phyloP scores from a whole-genome alignment of 2,888 invertebrate genomes.

The Crematogaster levior region DNA sequence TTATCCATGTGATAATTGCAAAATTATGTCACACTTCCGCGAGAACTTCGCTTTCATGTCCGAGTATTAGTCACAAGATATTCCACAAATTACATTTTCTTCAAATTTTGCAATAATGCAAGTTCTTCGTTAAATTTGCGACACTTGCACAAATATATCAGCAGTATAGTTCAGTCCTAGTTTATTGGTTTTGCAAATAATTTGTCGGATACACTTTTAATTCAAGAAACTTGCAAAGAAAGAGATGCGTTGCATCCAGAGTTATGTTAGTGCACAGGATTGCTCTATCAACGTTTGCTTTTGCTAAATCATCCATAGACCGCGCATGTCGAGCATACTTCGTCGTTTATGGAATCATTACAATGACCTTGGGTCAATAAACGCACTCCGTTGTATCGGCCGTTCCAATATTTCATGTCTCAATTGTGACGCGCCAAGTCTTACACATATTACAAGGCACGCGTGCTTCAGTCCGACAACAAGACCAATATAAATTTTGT shows the following conservation, averaged over 20 bases:
- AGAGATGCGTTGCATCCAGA: background rate
- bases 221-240: background rate
- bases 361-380: conserved; percentile 49
- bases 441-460: too few relatives aligned
- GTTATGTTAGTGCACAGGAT: background rate
- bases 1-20: conserved; percentile 64
- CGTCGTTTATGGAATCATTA: conserved; percentile 33
- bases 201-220: background rate
- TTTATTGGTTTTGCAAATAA: background rate
- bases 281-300: conserved; percentile 31
- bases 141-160: background rate
- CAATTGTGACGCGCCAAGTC: conserved; percentile 9
- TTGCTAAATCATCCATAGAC: background rate
- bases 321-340: conserved; percentile 30
- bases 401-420: conserved; percentile 25
- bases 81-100: conserved; percentile 23
- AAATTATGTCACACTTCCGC: conserved; percentile 66
- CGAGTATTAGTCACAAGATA: conserved; percentile 27
- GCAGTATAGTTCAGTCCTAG: too few relatives aligned
- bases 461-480: too few relatives aligned
- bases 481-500: background rate
- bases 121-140: background rate
- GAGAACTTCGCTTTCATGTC: conserved; percentile 54
- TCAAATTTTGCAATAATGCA: background rate
- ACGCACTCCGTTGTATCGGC: conserved; percentile 29